Percentiles rank a stretch among this genome's conserved stretches.
Evolutionary conservation across 2,888 invertebrate genomes (phyloP).

Genomic region (Chesias legatella): DNA sequence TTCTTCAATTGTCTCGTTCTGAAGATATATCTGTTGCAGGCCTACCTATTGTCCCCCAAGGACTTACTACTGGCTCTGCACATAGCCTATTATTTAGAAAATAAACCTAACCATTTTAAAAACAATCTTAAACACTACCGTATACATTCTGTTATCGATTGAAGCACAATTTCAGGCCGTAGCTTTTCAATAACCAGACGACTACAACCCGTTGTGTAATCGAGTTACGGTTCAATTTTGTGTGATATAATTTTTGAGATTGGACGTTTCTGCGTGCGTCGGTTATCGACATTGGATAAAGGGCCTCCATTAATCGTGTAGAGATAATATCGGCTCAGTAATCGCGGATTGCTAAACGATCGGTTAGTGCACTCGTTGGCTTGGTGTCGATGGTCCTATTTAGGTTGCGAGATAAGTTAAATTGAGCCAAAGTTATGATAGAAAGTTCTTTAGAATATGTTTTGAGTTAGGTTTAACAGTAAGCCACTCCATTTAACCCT

Average conservation of each 20-base stretch:
- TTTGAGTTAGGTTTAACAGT: not conserved
- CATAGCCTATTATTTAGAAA: conserved; percentile 51
- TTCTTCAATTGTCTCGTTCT: conserved; percentile 72
- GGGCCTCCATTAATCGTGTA: conserved; percentile 70
- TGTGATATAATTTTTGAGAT: conserved; percentile 25
- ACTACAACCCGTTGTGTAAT: conserved; percentile 16
- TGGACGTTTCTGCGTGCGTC: conserved; percentile 36
- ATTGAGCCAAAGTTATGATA: conserved; percentile 20
- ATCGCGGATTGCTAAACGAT: conserved; percentile 73
- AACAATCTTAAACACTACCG: conserved; percentile 18
- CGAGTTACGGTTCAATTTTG: conserved; percentile 29
- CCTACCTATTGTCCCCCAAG: conserved; percentile 73
- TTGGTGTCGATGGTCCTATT: conserved; percentile 52
- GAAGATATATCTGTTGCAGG: conserved; percentile 67
- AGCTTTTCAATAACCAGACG: conserved; percentile 9
- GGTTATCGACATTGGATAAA: conserved; percentile 69
- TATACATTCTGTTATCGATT: conserved; percentile 23
- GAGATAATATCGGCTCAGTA: conserved; percentile 72
- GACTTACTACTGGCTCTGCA: conserved; percentile 65
- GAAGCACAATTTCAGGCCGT: conserved; percentile 19
- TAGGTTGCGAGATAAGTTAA: conserved; percentile 26
- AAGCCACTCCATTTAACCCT: too few species aligned
- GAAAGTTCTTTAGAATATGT: conserved; percentile 7
- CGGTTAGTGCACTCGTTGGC: conserved; percentile 53
- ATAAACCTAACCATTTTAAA: conserved; percentile 25